Evolutionary conservation across 2,888 invertebrate genomes (phyloP).

Genomic region (Cosmorhoe ocellata): DNA sequence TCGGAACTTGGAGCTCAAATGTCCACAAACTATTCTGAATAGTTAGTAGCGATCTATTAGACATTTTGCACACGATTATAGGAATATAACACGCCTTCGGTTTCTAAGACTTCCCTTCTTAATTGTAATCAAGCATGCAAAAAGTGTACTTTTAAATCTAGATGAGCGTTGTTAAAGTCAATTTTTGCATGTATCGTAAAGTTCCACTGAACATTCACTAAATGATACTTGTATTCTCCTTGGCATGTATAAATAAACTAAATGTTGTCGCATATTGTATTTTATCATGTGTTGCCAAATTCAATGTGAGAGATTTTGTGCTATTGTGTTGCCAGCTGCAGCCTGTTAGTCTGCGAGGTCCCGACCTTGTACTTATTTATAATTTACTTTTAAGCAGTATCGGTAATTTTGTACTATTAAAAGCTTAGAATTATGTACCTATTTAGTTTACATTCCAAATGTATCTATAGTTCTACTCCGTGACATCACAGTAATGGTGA

Average conservation of each 20-base stretch:
- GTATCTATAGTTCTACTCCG: slow-evolving; percentile 41
- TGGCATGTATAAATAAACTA: slow-evolving; percentile 37
- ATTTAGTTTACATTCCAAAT: slow-evolving; percentile 73
- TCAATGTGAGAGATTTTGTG: slow-evolving; percentile 36
- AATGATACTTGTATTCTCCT: slow-evolving; percentile 17
- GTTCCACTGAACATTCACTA: slow-evolving; percentile 16
- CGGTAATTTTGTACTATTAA: slow-evolving; percentile 72
- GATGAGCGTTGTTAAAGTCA: slow-evolving; percentile 3
- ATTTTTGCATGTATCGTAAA: slow-evolving; percentile 25
- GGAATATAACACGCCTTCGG: slow-evolving; percentile 55
- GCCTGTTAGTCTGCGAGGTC: slow-evolving; percentile 23
- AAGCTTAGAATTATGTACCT: slow-evolving; percentile 54
- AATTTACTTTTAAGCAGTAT: slow-evolving; percentile 72
- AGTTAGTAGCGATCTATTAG: slow-evolving; percentile 73
- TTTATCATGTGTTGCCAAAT: slow-evolving; percentile 55
- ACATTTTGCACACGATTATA: slow-evolving; percentile 77
- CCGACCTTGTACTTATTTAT: slow-evolving; percentile 55
- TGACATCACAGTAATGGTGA: slow-evolving; percentile 52
- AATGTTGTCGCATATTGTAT: slow-evolving; percentile 49
- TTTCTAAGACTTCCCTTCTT: slow-evolving; percentile 45
- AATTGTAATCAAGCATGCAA: slow-evolving; percentile 23
- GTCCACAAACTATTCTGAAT: slow-evolving; percentile 77
- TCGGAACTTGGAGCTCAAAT: slow-evolving; percentile 53
- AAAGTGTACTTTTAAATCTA: slow-evolving; percentile 17
- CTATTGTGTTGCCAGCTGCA: slow-evolving; percentile 16